Evolutionary conservation across 2,797 vertebrate genomes (phyloP).

Genomic region (Loriculus beryllinus): DNA sequence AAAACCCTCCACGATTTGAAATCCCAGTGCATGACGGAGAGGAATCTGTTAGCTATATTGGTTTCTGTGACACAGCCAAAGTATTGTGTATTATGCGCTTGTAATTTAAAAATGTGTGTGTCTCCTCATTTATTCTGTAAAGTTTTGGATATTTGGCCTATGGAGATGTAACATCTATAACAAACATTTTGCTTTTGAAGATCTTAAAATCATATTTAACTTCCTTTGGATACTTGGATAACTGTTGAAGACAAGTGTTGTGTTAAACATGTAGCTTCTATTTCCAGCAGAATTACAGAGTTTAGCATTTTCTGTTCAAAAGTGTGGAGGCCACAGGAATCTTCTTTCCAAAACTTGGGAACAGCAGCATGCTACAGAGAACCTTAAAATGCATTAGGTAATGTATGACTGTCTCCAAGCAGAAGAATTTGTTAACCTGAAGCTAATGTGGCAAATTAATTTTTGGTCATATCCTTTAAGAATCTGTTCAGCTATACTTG

Average conservation of each 20-base stretch:
- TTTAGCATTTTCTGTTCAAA: neutral
- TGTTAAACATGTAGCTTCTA: neutral
- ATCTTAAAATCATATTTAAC: neutral
- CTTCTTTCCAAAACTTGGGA: neutral
- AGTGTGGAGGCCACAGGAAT: neutral
- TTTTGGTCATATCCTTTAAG: slow-evolving; percentile 65
- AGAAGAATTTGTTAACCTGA: slow-evolving; percentile 67
- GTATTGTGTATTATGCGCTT: neutral
- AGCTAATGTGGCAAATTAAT: slow-evolving; percentile 68
- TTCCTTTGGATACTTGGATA: neutral
- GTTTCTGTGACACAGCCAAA: neutral
- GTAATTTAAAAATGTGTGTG: neutral
- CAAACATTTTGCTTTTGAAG: neutral
- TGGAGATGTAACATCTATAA: fast-evolving
- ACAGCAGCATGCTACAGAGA: neutral
- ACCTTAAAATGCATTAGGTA: slow-evolving; percentile 51
- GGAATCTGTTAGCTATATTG: neutral
- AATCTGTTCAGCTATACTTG: slow-evolving; percentile 57
- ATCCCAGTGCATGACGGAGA: neutral
- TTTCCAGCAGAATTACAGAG: neutral
- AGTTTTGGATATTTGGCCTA: neutral
- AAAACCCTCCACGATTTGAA: fast-evolving
- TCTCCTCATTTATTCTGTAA: neutral
- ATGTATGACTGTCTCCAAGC: slow-evolving; percentile 57
- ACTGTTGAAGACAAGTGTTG: neutral